Base-by-base conservation (phyloP, 2,888 invertebrate genomes). In the Campoletis raptor region DNA sequence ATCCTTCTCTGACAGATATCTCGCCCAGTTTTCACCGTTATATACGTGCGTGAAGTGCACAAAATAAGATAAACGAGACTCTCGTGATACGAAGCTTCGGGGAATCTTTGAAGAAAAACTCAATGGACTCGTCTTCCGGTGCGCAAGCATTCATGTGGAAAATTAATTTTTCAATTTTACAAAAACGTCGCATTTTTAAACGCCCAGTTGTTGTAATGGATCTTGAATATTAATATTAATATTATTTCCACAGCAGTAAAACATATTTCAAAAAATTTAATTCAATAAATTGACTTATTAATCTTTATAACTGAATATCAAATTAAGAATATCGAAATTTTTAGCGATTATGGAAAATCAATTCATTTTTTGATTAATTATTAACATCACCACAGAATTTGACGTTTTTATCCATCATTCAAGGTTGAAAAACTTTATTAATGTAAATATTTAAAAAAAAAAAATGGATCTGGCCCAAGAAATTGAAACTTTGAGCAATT, bases 11-110 rank as follows among this genome's bases (percentile, higher is more conserved):
- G 74, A 86, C 69, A 73, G 40, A 83, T 82, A 30, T 52, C 70
- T 82, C 72, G 70, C 45, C 74, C 42, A 61, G 84, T 87, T 85
- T 85, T 84, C 72, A 87, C 87, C 87, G 89, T 88, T 89, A 85
- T 89, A 85, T 40, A 73, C 40, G 48, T 18, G 74, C 57, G 64
- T 48, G n/a, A 64, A 66, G 64, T 48, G 18, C 54, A 45, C 15
- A 12, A 36, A 76, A 57, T 61, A 57, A 74, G 61, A 76, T 36
- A 37, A 67, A 76, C 21, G 52, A 61, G 52, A 77, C 30, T 52
- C 21, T 42, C 10, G 9, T 45, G 57, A 57, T 36, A 3, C 30
- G 48, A 18, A 36, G 24, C 45, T 18, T 24, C 24, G 70, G 30
- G 30, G 3, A 30, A 30, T 7, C 8, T 48, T 30, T 57, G 36